Conservation (phyloP, 2,888 invertebrate species). For the Pyrocoelia pectoralis region DNA sequence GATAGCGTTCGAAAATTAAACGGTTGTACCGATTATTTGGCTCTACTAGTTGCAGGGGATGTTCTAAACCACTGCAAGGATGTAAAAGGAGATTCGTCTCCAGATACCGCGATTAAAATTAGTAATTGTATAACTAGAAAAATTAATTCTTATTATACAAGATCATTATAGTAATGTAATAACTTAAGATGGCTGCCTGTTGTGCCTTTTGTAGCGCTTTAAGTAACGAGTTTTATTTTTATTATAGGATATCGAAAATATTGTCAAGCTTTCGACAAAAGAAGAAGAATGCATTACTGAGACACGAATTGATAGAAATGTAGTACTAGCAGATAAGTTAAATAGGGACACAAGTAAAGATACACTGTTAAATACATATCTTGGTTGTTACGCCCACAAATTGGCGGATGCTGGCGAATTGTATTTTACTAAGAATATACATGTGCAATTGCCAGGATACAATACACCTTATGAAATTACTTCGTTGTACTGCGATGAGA, state of each 20-base stretch:
- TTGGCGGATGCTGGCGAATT: slow-evolving; percentile 10
- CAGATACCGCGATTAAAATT: slow-evolving; percentile 21
- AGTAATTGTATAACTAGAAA: slow-evolving; percentile 21
- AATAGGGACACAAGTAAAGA: not conserved
- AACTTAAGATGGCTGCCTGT: too few relatives aligned
- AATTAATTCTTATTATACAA: slow-evolving; percentile 16
- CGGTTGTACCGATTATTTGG: slow-evolving; percentile 13
- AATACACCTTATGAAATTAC: slow-evolving; percentile 12
- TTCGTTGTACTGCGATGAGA: slow-evolving; percentile 12
- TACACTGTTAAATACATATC: slow-evolving; percentile 5
- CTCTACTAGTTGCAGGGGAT: slow-evolving; percentile 19
- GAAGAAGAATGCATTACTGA: slow-evolving; percentile 18
- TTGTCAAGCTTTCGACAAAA: not conserved
- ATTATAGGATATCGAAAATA: not conserved
- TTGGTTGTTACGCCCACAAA: slow-evolving; percentile 14
- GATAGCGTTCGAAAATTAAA: slow-evolving; percentile 13
- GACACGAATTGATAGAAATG: slow-evolving; percentile 1
- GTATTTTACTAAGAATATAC: slow-evolving; percentile 7
- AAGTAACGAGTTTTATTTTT: not conserved
- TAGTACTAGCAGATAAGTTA: slow-evolving; percentile 14
- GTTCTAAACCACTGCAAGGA: slow-evolving; percentile 14
- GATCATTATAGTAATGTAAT: not conserved
- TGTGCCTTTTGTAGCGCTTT: too few relatives aligned
- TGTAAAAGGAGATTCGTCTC: not conserved
- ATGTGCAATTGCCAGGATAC: slow-evolving; percentile 14